Percentiles rank a stretch among this genome's conserved stretches.
Evolutionary conservation across 2,113 vertebrate genomes (phyloP).

Genomic region (Aythya baeri): DNA sequence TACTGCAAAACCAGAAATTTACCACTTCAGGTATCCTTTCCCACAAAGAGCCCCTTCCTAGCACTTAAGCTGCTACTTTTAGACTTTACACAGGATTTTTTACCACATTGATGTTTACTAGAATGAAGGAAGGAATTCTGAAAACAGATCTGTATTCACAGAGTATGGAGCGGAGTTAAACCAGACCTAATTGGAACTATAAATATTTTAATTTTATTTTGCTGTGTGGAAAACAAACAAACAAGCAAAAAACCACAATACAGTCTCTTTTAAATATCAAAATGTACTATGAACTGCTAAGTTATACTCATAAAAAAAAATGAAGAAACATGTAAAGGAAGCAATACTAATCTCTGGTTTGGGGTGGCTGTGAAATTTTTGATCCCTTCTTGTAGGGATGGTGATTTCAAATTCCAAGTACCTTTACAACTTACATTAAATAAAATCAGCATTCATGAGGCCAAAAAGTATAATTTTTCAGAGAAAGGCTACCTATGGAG

Average conservation of each 20-base stretch:
- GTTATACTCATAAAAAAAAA: not conserved
- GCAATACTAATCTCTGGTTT: not conserved
- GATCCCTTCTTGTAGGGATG: not conserved
- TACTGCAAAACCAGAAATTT: not conserved
- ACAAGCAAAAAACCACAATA: fast-evolving
- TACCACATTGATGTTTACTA: fast-evolving
- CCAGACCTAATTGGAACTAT: not conserved
- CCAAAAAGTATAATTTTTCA: not conserved
- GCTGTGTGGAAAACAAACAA: not conserved
- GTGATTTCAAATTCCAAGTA: not conserved
- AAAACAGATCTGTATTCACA: not conserved
- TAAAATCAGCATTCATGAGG: not conserved
- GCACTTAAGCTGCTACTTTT: not conserved
- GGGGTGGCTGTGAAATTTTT: not conserved
- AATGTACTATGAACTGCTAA: not conserved
- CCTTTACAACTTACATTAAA: not conserved
- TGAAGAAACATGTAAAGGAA: not conserved
- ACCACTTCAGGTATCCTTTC: not conserved
- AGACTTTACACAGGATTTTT: not conserved
- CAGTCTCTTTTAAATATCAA: not conserved
- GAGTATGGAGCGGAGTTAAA: not conserved
- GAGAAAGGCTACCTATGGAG: not conserved
- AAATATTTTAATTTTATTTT: not conserved
- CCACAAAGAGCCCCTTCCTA: not conserved
- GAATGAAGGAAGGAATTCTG: not conserved